A percentile compares a stretch with the other conserved stretches of the same genome.
Conservation (phyloP, 2,113 vertebrate genomes). For the Neodon shergylaensis region DNA sequence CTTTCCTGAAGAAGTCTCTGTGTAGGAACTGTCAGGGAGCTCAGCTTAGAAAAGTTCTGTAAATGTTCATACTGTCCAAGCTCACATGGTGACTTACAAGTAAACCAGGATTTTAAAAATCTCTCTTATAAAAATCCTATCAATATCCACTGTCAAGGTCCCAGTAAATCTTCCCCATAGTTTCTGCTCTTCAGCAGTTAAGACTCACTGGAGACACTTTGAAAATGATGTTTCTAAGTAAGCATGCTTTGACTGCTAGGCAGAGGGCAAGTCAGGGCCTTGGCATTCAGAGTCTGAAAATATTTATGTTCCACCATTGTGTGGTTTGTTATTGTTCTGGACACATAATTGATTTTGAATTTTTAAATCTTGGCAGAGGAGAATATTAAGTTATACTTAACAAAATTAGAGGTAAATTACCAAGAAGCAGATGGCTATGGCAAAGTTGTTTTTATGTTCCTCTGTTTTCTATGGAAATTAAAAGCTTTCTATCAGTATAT, state of each 20-base stretch:
- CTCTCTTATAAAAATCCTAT: not conserved
- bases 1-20: not conserved
- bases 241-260: not conserved
- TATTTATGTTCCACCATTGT: not conserved
- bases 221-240: not conserved
- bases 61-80: not conserved
- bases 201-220: not conserved
- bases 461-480: constrained; percentile 29
- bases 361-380: constrained; percentile 23
- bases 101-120: not conserved
- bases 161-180: not conserved
- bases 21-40: not conserved
- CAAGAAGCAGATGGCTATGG: not conserved
- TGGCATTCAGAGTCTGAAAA: not conserved
- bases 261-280: not conserved
- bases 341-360: constrained; percentile 7
- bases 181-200: not conserved
- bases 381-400: not conserved
- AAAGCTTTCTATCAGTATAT: not conserved
- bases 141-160: not conserved
- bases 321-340: constrained; percentile 17
- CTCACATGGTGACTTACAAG: not conserved
- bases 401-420: not conserved
- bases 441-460: not conserved
- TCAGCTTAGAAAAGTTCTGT: constrained; percentile 1